Percentiles rank a stretch among this genome's conserved stretches.
phyloP scores from a whole-genome alignment of 1,140 invertebrate genomes.

The Pollicipes pollicipes region DNA sequence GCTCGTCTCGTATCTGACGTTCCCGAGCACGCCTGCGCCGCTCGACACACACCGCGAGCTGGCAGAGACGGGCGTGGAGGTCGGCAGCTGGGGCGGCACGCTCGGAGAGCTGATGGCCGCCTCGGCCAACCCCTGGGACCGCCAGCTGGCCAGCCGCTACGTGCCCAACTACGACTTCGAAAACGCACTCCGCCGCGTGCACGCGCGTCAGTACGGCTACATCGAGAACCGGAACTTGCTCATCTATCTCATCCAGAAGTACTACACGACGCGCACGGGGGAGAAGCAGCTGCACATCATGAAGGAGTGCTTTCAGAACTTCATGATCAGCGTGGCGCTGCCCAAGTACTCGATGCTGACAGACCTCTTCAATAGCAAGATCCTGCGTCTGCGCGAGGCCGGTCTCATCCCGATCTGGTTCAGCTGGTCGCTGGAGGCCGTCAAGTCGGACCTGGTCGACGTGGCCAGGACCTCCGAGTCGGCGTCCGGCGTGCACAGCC shows the following conservation, averaged over 20 bases:
- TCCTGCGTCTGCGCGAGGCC: neutral
- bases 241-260: slow-evolving; percentile 14
- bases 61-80: slow-evolving; percentile 10
- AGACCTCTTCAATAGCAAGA: neutral
- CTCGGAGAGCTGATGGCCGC: slow-evolving; percentile 13
- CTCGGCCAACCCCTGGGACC: slow-evolving; percentile 5
- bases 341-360: slow-evolving; percentile 3
- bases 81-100: slow-evolving; percentile 15
- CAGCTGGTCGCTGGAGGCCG: slow-evolving; percentile 3
- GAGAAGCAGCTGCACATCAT: slow-evolving; percentile 18
- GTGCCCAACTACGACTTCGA: slow-evolving; percentile 3
- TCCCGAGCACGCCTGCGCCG: slow-evolving; percentile 13
- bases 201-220: slow-evolving; percentile 13
- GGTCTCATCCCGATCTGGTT: neutral
- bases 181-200: neutral
- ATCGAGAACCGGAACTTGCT: slow-evolving; percentile 18
- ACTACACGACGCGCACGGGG: slow-evolving; percentile 14
- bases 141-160: slow-evolving; percentile 6
- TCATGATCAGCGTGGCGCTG: slow-evolving; percentile 2
- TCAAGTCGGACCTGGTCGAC: neutral
- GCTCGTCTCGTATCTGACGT: slow-evolving; percentile 15
- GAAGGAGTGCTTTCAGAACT: slow-evolving; percentile 16
- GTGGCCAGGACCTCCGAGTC: neutral
- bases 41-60: slow-evolving; percentile 15
- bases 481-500: neutral